These are phyloP conservation scores for Eudemis profundana DNA, from an alignment of 2,888 invertebrate species.

Conservation along the genomic window DNA sequence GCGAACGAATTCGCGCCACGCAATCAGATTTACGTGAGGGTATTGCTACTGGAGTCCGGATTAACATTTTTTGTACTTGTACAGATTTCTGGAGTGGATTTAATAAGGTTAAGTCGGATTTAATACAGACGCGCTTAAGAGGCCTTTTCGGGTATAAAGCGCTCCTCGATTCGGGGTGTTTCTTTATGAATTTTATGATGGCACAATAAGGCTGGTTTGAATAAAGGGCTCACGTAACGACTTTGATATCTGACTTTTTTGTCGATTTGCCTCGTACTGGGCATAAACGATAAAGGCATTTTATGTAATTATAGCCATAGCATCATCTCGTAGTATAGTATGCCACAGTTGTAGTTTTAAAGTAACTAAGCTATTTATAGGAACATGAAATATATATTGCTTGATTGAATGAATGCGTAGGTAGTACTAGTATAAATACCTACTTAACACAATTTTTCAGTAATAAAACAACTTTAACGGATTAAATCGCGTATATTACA, in stretches of 20 bases:
- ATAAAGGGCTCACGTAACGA: not conserved
- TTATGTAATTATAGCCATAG: no score
- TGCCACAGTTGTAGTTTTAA: no score
- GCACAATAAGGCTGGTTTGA: not conserved
- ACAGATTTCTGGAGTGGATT: slow-evolving; percentile 19
- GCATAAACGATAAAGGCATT: no score
- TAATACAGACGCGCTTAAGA: slow-evolving; percentile 1
- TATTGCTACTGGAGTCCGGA: slow-evolving; percentile 15
- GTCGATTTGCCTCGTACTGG: not conserved
- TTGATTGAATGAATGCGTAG: no score
- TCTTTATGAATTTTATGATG: not conserved
- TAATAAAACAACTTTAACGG: no score
- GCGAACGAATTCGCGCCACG: not conserved
- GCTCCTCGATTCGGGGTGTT: not conserved
- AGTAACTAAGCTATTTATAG: no score
- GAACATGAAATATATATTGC: no score
- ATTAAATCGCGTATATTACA: no score
- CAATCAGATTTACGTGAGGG: slow-evolving; percentile 6
- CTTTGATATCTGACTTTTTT: not conserved
- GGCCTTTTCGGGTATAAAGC: not conserved
- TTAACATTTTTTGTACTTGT: slow-evolving; percentile 22
- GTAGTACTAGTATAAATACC: no score
- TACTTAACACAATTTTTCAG: no score
- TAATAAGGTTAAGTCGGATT: slow-evolving; percentile 21
- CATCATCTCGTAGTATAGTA: no score